Base-by-base conservation (phyloP, 1,140 invertebrate species). In the Diachasma alloeum region DNA sequence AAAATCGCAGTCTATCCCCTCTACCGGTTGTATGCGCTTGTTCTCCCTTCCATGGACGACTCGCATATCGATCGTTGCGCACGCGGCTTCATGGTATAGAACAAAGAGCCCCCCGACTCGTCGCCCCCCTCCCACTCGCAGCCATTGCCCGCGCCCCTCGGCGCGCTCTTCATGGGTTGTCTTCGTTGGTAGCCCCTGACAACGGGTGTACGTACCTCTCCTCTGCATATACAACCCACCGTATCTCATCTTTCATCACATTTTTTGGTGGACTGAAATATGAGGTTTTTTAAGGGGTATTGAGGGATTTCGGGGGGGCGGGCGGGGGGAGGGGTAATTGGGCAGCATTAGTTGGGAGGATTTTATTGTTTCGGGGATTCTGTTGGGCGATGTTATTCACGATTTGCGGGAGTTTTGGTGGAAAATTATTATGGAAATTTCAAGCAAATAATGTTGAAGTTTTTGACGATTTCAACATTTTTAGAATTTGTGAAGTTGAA, bases 181-280 rank as follows among this genome's bases (percentile, higher is more conserved):
- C 74, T 75, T 79, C 72, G 78, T 72, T 73, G 78, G 78, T 72
- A 79, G 78, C 78, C 78, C 75, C 6, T 75, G 75, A 75, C 75
- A 79, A 79, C 75, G 78, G 75, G 68, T 77, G 56, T 67, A 19
- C 72, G 56, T 42, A 42, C 48, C 66, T 70, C 66, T 72, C 42
- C 56, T 71, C 48, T 76, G 67, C 44, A 56, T 63, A 63, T 63
- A 67, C 56, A 66, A 66, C 59, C 66, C 59, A 6, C 24, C 17
- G 22, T 37, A 9, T 13, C 73, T 36, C 74, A 53, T 53, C 42
- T 46, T 69, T 56, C 44, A 69, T 22, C 67, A 46, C 22, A 59
- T 53, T 63, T 36, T 75, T 67, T 48, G 39, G 39, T 42, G 1
- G 39, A 42, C 3, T 42, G 9, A 13, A 11, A 42, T 42, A 42